A percentile compares a stretch with the other conserved stretches of the same genome.
Evolutionary conservation across 2,797 vertebrate genomes (phyloP).

Genomic region (Coluber constrictor): DNA sequence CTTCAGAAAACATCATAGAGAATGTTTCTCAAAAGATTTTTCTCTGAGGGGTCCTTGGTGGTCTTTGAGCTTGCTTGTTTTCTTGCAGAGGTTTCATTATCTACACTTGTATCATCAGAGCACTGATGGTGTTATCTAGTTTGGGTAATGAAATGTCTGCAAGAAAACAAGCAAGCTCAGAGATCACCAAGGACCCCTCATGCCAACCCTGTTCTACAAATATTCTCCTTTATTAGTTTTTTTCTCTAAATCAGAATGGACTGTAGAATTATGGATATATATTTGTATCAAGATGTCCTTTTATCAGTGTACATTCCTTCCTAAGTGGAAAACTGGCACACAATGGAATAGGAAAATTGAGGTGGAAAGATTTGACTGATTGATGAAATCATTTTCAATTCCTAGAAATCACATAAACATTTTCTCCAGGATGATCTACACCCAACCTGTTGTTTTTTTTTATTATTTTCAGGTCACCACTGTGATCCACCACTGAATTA

Average conservation of each 20-base stretch:
- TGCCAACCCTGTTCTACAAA: not conserved
- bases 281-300: not conserved
- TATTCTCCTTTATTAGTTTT: not conserved
- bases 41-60: not conserved
- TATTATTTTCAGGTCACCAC: not conserved
- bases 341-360: not conserved
- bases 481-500: not conserved
- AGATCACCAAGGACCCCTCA: not conserved
- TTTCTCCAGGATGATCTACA: not conserved
- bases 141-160: not conserved
- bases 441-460: not conserved
- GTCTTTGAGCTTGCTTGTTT: not conserved
- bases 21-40: not conserved
- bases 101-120: not conserved
- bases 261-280: not conserved
- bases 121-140: not conserved
- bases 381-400: not conserved
- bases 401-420: not conserved
- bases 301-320: not conserved
- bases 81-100: not conserved
- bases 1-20: not conserved
- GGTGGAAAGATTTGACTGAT: not conserved
- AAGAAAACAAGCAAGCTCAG: not conserved
- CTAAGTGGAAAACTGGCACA: not conserved
- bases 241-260: not conserved